Evolutionary conservation across 1,140 invertebrate genomes (phyloP).

Genomic region (Diprion similis): DNA sequence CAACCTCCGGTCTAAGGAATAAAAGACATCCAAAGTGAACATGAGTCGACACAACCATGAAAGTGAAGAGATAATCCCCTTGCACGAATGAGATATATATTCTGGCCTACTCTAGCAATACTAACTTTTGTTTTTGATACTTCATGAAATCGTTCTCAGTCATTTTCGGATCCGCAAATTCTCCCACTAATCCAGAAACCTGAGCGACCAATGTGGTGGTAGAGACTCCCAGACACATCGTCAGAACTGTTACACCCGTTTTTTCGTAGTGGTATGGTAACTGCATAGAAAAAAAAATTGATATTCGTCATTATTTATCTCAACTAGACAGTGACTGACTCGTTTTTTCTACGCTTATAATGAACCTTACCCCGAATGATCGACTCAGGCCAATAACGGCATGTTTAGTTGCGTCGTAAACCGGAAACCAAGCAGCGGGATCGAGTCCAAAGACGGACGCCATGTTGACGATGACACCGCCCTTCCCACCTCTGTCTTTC

Average conservation of each 20-base stretch:
- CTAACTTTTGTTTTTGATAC: not conserved
- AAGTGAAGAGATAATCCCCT: too few relatives aligned
- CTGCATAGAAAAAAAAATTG: not conserved
- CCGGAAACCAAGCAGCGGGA: slow-evolving; percentile 62
- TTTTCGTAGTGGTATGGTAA: slow-evolving; percentile 55
- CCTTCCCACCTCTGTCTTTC: slow-evolving; percentile 64
- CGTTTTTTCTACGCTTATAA: too few relatives aligned
- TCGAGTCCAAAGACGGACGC: slow-evolving; percentile 66
- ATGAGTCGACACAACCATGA: too few relatives aligned
- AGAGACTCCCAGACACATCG: slow-evolving; percentile 56
- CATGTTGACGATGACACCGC: slow-evolving; percentile 67
- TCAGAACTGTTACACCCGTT: slow-evolving; percentile 57
- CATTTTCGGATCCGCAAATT: not conserved
- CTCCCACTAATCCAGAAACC: slow-evolving; percentile 33
- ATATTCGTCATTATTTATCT: too few relatives aligned
- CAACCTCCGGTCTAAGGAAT: slow-evolving; percentile 49
- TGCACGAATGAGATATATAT: too few relatives aligned
- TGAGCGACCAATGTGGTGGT: slow-evolving; percentile 42
- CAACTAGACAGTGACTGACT: too few relatives aligned
- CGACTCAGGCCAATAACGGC: slow-evolving; percentile 58
- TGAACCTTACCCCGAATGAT: slow-evolving; percentile 36
- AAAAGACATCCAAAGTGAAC: slow-evolving; percentile 24
- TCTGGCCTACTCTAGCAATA: not conserved
- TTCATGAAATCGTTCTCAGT: not conserved
- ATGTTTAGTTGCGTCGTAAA: slow-evolving; percentile 70